Evolutionary conservation across 2,113 vertebrate species (phyloP).

Genomic region (Mellivora capensis): DNA sequence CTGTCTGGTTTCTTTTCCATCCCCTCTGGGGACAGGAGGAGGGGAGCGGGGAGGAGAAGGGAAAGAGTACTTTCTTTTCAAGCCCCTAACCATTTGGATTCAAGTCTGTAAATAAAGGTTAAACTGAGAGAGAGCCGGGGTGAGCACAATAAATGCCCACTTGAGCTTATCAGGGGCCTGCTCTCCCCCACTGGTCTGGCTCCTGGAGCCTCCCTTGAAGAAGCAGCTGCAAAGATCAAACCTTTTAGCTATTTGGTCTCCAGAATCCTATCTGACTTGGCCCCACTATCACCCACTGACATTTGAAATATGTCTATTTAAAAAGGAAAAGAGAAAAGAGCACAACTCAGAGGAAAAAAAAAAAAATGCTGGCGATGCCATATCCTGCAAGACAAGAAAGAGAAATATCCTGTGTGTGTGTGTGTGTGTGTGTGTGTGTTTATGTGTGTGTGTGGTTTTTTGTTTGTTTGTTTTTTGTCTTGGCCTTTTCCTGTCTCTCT

Average conservation of each 20-base stretch:
- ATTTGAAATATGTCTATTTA: constrained; percentile 65
- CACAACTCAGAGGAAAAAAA: neutral
- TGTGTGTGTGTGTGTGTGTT: neutral
- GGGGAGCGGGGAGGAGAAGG: neutral
- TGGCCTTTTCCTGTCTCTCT: constrained; percentile 81
- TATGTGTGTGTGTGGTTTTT: neutral
- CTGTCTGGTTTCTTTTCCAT: neutral
- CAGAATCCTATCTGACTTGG: constrained; percentile 51
- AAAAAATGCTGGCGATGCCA: constrained; percentile 46
- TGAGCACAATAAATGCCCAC: constrained; percentile 33
- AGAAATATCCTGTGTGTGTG: constrained; percentile 57
- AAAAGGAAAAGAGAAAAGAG: constrained; percentile 55
- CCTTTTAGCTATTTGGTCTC: constrained; percentile 32
- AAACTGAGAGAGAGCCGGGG: neutral
- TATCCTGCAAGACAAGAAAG: constrained; percentile 77
- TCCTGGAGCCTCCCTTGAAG: neutral
- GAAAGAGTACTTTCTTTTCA: constrained; percentile 7
- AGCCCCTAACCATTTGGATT: neutral
- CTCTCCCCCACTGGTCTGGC: neutral
- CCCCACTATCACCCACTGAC: constrained; percentile 47
- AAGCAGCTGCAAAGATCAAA: constrained; percentile 30
- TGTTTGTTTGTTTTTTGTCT: constrained; percentile 29
- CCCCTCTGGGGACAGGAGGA: neutral
- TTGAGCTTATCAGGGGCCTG: neutral
- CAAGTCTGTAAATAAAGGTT: constrained; percentile 61